Evolutionary conservation across 2,888 invertebrate species (phyloP), one percentile per base, ranked within the genome.

Genomic region (Latrodectus hesperus): DNA sequence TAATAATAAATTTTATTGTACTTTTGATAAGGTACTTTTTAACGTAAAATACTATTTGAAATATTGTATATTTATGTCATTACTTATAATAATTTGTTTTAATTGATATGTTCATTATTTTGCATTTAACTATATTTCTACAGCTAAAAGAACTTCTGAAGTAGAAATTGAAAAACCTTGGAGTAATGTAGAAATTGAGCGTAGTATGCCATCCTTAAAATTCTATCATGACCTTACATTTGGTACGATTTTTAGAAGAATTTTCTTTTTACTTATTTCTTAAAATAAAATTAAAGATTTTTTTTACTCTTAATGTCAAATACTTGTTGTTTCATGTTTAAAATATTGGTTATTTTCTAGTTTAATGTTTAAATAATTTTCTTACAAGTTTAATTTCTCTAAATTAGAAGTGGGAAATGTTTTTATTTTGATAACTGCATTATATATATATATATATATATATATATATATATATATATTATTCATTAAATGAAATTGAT

Each of bases 221-320:
- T 99, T 97, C 93, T 99, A 98, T 93, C 98, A 99, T 93, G 99
- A 99, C 93, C 94, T 99, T 85, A 98, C 97, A 92, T 97, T 97
- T 93, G 93, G 93, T 93, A 89, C 89, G 90, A 85, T 10, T 26
- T 0, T 74, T 73, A 51, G 55, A 38, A 77, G n/a, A 60, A 14
- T 22, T 74, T 22, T 9, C 4, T 68, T 78, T 26, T 60, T 11
- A 60, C 17, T 5, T 17, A 53, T 73, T 22, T 73, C 17, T 53
- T 73, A 53, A 73, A 11, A 38, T 53, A 26, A 11, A 64, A 6
- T 38, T 16, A 14, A 11, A 17, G 26, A 26, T 75, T 64, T 26
- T 11, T 38, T 75, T 9, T 26, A n/a, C 10, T 17, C 22, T 12
- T 38, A n/a, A 12, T n/a, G 8, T 16, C 17, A 38, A 38, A 38